These are phyloP conservation scores for Cataglyphis albicans DNA, from an alignment of 2,888 invertebrate genomes.

Conservation along the genomic window DNA sequence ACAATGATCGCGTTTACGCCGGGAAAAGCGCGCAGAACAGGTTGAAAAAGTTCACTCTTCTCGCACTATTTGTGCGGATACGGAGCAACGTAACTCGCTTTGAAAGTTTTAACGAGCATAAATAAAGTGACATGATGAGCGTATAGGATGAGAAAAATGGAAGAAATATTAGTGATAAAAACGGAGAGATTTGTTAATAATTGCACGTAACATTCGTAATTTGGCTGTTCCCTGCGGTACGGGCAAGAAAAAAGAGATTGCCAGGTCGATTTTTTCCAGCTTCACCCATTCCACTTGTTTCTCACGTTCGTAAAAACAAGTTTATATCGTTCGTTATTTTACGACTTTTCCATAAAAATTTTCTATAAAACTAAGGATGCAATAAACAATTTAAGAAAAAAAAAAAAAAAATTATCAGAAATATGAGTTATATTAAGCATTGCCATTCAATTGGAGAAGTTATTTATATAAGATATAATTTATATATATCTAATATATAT, in stretches of 20 bases:
- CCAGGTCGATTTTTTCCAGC: neutral
- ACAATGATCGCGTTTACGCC: neutral
- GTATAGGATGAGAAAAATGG: no score
- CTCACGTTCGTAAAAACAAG: neutral
- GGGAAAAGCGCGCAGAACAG: conserved; percentile 2
- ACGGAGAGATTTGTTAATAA: conserved; percentile 26
- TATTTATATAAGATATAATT: neutral
- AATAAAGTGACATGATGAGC: neutral
- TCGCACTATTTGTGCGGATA: conserved; percentile 7
- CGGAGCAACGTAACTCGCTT: neutral
- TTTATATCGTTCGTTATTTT: conserved; percentile 8
- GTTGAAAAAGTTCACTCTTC: conserved; percentile 22
- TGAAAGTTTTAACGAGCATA: conserved; percentile 30
- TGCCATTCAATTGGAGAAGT: neutral
- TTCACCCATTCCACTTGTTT: conserved; percentile 6
- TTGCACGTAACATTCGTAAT: conserved; percentile 17
- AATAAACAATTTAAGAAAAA: neutral
- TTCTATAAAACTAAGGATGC: neutral
- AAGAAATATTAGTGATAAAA: conserved; percentile 13
- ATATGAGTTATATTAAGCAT: neutral
- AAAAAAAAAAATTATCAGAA: neutral
- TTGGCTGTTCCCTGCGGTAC: neutral
- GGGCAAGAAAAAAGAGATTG: conserved; percentile 1
- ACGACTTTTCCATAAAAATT: neutral
- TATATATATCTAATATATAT: no score